Conservation (phyloP, 2,113 vertebrate species). For the Acanthisitta chloris region DNA sequence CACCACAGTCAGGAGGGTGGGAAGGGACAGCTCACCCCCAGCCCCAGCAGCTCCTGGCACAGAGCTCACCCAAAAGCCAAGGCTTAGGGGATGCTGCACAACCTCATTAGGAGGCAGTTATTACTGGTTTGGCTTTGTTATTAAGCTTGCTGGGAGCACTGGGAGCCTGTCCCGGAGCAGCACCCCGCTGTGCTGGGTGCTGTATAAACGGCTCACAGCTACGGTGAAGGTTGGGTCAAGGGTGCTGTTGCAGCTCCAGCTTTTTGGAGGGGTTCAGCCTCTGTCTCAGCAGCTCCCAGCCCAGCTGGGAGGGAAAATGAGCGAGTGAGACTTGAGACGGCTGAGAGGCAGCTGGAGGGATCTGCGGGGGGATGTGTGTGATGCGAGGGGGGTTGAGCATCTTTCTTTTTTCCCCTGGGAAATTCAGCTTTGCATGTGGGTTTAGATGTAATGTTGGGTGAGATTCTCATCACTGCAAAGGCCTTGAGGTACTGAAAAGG, state of each 20-base stretch:
- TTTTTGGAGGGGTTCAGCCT: background rate
- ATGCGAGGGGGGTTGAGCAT: background rate
- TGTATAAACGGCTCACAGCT: background rate
- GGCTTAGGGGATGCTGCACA: background rate
- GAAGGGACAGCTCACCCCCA: background rate
- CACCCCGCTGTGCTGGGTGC: background rate
- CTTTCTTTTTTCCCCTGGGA: slow-evolving; percentile 27
- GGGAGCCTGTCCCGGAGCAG: background rate
- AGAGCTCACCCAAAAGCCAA: background rate
- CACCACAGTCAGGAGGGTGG: background rate
- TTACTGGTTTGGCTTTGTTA: slow-evolving; percentile 28
- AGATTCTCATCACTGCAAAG: slow-evolving; percentile 33
- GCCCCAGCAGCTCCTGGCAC: background rate
- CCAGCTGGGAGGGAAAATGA: background rate
- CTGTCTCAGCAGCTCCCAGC: background rate
- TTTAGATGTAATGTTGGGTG: background rate
- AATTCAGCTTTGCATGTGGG: slow-evolving; percentile 52
- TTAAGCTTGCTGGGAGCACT: background rate
- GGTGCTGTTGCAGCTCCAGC: background rate
- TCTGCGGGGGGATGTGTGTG: accelerated
- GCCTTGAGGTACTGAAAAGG: slow-evolving; percentile 18
- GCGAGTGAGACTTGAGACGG: background rate
- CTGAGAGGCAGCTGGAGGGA: slow-evolving; percentile 1
- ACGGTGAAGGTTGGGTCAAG: slow-evolving; percentile 4
- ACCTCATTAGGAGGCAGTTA: background rate